Percentiles rank a stretch among this genome's conserved stretches.
These are phyloP conservation scores for Pristionchus exspectatus DNA, from an alignment of 2,888 invertebrate species.

Conservation along the genomic window DNA sequence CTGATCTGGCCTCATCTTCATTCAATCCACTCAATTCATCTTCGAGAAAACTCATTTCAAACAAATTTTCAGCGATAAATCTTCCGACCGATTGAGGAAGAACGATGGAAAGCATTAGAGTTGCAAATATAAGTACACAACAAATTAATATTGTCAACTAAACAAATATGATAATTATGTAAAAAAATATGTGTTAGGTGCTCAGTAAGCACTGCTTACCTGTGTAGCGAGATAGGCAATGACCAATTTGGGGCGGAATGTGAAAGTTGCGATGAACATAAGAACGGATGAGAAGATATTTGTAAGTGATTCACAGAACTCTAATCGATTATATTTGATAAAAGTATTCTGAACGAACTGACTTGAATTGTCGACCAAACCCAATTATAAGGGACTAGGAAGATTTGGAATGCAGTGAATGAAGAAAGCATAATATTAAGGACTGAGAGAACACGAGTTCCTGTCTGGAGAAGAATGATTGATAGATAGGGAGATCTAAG, in stretches of 20 bases:
- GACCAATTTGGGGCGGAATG: not conserved
- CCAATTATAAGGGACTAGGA: not conserved
- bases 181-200: too few species aligned
- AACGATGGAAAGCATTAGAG: not conserved
- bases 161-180: not conserved
- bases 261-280: conserved; percentile 17
- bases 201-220: not conserved
- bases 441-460: not conserved
- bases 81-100: not conserved
- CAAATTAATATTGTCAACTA: not conserved
- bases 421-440: not conserved
- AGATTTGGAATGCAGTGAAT: not conserved
- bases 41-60: conserved; percentile 1
- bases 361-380: not conserved
- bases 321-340: not conserved
- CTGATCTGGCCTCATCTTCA: not conserved
- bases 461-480: not conserved
- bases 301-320: not conserved
- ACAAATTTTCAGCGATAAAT: conserved; percentile 7
- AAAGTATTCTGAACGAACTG: too few species aligned
- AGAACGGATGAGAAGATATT: not conserved
- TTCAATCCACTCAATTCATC: not conserved
- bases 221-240: conserved; percentile 18
- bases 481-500: too few species aligned
- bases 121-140: not conserved